Evolutionary conservation across 2,888 invertebrate species (phyloP).

Genomic region (Parochlus steinenii): DNA sequence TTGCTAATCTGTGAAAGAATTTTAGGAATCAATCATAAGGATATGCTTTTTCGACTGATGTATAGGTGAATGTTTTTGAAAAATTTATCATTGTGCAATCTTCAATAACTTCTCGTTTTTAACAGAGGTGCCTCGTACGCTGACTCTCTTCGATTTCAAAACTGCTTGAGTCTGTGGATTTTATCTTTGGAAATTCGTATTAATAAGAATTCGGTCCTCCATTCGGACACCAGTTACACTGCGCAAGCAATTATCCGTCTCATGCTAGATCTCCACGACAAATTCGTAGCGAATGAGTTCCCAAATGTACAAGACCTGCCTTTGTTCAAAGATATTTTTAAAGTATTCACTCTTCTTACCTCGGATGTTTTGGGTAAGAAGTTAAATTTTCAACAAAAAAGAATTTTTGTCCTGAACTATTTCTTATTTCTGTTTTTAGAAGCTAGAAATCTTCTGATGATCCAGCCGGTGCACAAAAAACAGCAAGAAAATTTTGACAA

Average conservation of each 20-base stretch:
- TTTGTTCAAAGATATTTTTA: slow-evolving; percentile 49
- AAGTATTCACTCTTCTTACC: slow-evolving; percentile 50
- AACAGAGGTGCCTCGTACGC: slow-evolving; percentile 50
- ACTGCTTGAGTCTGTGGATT: slow-evolving; percentile 76
- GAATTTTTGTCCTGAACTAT: not conserved
- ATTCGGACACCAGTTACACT: slow-evolving; percentile 69
- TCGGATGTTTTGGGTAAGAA: slow-evolving; percentile 36
- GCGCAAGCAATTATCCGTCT: slow-evolving; percentile 73
- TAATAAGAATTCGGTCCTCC: slow-evolving; percentile 56
- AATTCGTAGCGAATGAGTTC: slow-evolving; percentile 34
- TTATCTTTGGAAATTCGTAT: slow-evolving; percentile 67
- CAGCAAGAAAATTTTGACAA: slow-evolving; percentile 72
- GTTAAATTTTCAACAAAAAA: not conserved
- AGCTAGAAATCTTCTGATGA: slow-evolving; percentile 33
- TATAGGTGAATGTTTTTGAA: slow-evolving; percentile 37
- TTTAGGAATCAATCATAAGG: slow-evolving; percentile 70
- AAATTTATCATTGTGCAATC: not conserved
- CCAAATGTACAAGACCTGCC: slow-evolving; percentile 36
- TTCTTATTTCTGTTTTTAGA: slow-evolving; percentile 25
- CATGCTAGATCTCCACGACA: slow-evolving; percentile 55
- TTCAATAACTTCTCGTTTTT: slow-evolving; percentile 7
- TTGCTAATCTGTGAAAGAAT: slow-evolving; percentile 76
- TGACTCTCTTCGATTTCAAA: slow-evolving; percentile 56
- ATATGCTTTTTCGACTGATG: slow-evolving; percentile 65
- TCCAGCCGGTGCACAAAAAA: slow-evolving; percentile 53